Percentiles rank a stretch among this genome's conserved stretches.
Evolutionary conservation across 2,797 vertebrate genomes (phyloP).

Genomic region (Agapornis canus): DNA sequence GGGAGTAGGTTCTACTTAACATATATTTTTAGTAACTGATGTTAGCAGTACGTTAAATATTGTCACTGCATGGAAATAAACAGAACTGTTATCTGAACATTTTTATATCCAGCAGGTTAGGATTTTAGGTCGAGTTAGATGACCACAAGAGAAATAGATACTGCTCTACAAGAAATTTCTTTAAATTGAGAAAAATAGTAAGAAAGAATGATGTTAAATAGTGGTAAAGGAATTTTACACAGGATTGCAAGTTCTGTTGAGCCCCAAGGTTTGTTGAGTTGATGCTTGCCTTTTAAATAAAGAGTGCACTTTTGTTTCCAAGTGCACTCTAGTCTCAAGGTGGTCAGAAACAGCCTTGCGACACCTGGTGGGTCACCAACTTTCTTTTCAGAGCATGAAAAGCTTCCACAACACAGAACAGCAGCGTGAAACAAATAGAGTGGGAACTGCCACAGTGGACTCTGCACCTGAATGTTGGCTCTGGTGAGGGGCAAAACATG

Average conservation of each 20-base stretch:
- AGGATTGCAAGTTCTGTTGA: neutral
- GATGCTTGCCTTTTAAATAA: neutral
- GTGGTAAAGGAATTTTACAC: neutral
- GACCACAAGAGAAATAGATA: constrained; percentile 28
- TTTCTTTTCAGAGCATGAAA: neutral
- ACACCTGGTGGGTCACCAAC: neutral
- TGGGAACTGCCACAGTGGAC: neutral
- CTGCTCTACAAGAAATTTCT: neutral
- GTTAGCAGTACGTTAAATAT: constrained; percentile 28
- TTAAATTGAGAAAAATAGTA: neutral
- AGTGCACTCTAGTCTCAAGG: neutral
- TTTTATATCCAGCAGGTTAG: constrained; percentile 35
- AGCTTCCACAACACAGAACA: neutral
- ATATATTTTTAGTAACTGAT: constrained; percentile 71
- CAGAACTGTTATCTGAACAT: constrained; percentile 38
- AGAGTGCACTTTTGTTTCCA: neutral
- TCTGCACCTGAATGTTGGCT: neutral
- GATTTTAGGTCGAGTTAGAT: constrained; percentile 31
- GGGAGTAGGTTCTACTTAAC: constrained; percentile 92
- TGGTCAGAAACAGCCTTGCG: neutral
- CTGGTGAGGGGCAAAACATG: neutral
- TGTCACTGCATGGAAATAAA: constrained; percentile 67
- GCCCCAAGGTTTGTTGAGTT: neutral
- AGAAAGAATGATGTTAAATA: neutral
- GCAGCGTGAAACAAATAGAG: neutral